Evolutionary conservation across 2,888 invertebrate species (phyloP).

Genomic region (Brenthis hecate): DNA sequence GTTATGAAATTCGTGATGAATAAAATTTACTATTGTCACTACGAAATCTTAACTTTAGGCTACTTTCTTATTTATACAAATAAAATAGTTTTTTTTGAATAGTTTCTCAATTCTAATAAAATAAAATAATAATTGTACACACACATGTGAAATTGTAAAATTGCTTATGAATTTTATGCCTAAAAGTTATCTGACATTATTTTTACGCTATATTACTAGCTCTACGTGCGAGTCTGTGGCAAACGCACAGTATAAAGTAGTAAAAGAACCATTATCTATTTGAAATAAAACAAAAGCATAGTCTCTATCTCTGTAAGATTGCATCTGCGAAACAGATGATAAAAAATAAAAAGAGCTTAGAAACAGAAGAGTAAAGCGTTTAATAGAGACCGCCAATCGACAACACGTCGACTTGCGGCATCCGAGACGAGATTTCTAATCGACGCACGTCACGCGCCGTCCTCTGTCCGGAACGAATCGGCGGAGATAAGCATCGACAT

Average conservation of each 20-base stretch:
- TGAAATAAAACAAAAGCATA: background rate
- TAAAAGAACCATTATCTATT: background rate
- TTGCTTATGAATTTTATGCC: no score
- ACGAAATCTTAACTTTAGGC: background rate
- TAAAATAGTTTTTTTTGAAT: background rate
- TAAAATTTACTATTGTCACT: slow-evolving; percentile 2
- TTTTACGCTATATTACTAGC: no score
- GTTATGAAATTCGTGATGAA: slow-evolving; percentile 25
- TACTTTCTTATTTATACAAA: background rate
- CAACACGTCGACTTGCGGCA: slow-evolving; percentile 52
- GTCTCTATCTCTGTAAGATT: slow-evolving; percentile 32
- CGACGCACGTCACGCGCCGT: slow-evolving; percentile 67
- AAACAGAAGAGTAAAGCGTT: slow-evolving; percentile 45
- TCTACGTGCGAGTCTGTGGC: no score
- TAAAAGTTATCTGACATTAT: no score
- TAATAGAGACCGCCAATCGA: slow-evolving; percentile 55
- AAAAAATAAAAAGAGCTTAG: slow-evolving; percentile 35
- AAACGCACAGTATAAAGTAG: background rate
- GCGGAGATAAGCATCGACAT: slow-evolving; percentile 65
- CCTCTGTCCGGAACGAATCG: slow-evolving; percentile 63
- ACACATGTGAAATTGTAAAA: no score
- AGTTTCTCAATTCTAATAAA: no score
- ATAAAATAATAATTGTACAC: no score
- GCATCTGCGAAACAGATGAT: slow-evolving; percentile 38
- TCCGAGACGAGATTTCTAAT: slow-evolving; percentile 70